These are phyloP conservation scores for Sylvilagus bachmani DNA, from an alignment of 2,113 vertebrate species.

Conservation along the genomic window DNA sequence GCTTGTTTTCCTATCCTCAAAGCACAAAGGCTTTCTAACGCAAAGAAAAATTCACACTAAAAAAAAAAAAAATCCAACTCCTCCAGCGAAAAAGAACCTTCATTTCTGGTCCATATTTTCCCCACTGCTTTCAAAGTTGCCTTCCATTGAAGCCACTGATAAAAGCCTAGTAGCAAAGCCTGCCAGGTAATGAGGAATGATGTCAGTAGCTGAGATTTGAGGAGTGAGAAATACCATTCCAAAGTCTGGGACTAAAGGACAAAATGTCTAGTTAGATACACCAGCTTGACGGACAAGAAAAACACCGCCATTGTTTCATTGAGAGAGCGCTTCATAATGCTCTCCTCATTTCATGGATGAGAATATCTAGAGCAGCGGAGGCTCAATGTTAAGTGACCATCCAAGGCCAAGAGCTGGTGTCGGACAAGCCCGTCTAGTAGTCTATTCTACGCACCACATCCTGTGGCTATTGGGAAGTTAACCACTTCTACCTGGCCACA, in stretches of 20 bases:
- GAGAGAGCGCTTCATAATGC: slow-evolving; percentile 1
- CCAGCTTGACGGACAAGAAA: not conserved
- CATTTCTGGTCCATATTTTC: not conserved
- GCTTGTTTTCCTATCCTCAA: slow-evolving; percentile 69
- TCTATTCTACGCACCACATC: not conserved
- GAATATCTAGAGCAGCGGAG: not conserved
- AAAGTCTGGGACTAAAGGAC: slow-evolving; percentile 16
- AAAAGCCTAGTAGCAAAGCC: not conserved
- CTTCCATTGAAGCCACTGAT: not conserved
- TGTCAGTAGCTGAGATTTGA: slow-evolving; percentile 1
- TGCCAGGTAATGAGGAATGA: not conserved
- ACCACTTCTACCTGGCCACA: not conserved
- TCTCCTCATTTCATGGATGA: not conserved
- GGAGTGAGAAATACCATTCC: not conserved
- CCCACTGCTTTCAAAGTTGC: slow-evolving; percentile 60
- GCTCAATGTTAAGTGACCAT: not conserved
- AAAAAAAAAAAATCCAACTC: not conserved
- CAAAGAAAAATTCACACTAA: slow-evolving; percentile 43
- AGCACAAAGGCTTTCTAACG: slow-evolving; percentile 65
- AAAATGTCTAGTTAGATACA: slow-evolving; percentile 13
- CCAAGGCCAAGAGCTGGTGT: not conserved
- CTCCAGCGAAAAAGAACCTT: slow-evolving; percentile 25
- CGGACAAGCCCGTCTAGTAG: not conserved
- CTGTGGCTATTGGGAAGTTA: not conserved
- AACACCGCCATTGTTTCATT: not conserved